Evolutionary conservation across 2,113 vertebrate species (phyloP), one percentile per base, ranked within the genome.

Genomic region (Tinamus guttatus): DNA sequence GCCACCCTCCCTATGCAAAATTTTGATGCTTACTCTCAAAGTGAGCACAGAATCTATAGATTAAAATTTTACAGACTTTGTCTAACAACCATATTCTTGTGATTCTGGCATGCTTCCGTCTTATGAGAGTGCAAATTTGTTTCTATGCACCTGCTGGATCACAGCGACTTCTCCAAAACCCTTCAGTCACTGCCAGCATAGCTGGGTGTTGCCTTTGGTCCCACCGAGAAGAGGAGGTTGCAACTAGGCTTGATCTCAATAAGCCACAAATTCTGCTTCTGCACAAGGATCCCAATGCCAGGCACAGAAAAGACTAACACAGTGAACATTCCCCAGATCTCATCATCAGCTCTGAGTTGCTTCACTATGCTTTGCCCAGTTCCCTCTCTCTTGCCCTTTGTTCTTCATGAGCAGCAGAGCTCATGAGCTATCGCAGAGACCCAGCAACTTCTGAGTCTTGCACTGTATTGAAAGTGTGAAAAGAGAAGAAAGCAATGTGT

Each of bases 1-100:
- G 52, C 2, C 75, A 11, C 2, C 62, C 9, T 36, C 25, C 78
- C 0, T 3, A 20, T 11, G 75, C 14, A 59, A 62, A 67, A 47
- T 54, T 71, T 56, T 1, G 3, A 13, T 4, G 30, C 21, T 18
- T 18, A 16, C 4, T 21, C 5, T 67, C 3, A 0, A 21, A 64
- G 36, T 43, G 12, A 92, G 62, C 13, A 7, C 41, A 4, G 21
- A 43, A 9, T 47, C 10, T 92, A 13, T 54, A 43, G 34, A 73
- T 34, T 11, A 11, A 16, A 81, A 10, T 14, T 49, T 51, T 34
- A 25, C 34, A 13, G 77, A 56, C 16, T 56, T 14, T 30, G 3
- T 45, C 43, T 56, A 91, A 54, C 6, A 65, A 18, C 30, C 36
- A 17, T 0, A 0, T 20, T 65, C 94, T 74, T 84, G 17, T 74